Evolutionary conservation across 2,888 invertebrate species (phyloP), one percentile per base, ranked within the genome.

Genomic region (Mimas tiliae): DNA sequence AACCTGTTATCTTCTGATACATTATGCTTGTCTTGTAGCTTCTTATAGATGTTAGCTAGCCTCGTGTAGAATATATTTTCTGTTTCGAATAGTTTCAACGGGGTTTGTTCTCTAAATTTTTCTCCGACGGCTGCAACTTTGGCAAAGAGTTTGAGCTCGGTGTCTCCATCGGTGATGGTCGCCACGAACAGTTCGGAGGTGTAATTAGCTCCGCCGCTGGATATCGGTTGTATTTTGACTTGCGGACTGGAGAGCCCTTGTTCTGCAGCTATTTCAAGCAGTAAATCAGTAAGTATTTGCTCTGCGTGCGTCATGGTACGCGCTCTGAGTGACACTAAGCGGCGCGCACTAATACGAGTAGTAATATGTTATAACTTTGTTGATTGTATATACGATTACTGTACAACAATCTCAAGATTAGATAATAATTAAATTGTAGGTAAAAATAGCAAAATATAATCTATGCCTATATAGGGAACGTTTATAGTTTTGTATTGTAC

Each of bases 1-100:
- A 80, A 65, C 62, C 77, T 76, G 50, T 81, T 62, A 38, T 79
- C 72, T 38, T 53, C n/a, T 0, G 74, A 73, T 0, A 83, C 71
- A 0, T 71, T 67, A 38, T 77, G 51, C 38, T 71, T 68, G 0
- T 74, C 71, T 64, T 83, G 76, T 6, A 83, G 62, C 0, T 71
- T 64, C 42, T 70, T 64, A 19, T 74, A 82, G 0, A 50, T 65
- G 11, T 75, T 72, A 4, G 67, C 47, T 0, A 82, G 52, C 27
- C 73, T 67, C 0, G 67, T 73, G 62, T 82, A 82, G 21, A 74
- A 72, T n/a, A 70, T 68, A 0, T 65, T 66, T 68, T 83, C 83
- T 0, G 67, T 69, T 14, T 72, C 68, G 45, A 69, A 81, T 0
- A 78, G 58, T 8, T 64, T 55, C 6, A 68, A n/a, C 0, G 69